These are phyloP conservation scores for Stichodactyla helianthus DNA, from an alignment of 64 coral and sea anemone genomes.

Conservation along the genomic window DNA sequence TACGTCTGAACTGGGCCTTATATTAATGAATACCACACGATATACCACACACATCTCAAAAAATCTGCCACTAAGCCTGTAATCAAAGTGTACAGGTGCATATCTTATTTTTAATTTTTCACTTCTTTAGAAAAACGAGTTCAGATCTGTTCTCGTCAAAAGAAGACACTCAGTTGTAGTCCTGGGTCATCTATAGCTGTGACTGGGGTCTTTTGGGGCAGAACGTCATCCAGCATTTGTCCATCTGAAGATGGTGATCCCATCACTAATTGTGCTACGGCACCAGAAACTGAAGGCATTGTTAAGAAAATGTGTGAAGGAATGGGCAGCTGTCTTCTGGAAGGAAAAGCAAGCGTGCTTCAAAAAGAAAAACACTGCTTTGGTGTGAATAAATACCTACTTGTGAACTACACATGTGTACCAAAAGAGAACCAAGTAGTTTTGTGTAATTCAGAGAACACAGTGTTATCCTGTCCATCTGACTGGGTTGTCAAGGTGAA, in stretches of 20 bases:
- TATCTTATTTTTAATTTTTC: not conserved
- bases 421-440: constrained; percentile 64
- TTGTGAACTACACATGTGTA: constrained; percentile 80
- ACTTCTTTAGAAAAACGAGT: constrained; percentile 62
- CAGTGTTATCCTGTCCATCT: constrained; percentile 67
- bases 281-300: constrained; percentile 52
- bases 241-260: constrained; percentile 88
- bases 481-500: constrained; percentile 84
- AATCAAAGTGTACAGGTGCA: not conserved
- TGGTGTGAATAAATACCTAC: constrained; percentile 80
- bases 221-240: constrained; percentile 63
- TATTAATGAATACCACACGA: too few relatives aligned
- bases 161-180: constrained; percentile 68
- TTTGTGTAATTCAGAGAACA: constrained; percentile 72
- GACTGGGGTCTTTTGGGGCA: constrained; percentile 82
- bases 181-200: constrained; percentile 84
- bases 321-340: constrained; percentile 73
- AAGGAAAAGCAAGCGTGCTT: constrained; percentile 64
- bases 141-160: constrained; percentile 68
- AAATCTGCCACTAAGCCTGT: not conserved
- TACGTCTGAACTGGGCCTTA: too few relatives aligned
- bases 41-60: too few relatives aligned
- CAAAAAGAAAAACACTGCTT: constrained; percentile 79
- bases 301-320: constrained; percentile 85
- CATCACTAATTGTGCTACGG: constrained; percentile 56